These are phyloP conservation scores for Callyntrura guangdongensis DNA, from an alignment of 2,888 invertebrate species.

Conservation along the genomic window DNA sequence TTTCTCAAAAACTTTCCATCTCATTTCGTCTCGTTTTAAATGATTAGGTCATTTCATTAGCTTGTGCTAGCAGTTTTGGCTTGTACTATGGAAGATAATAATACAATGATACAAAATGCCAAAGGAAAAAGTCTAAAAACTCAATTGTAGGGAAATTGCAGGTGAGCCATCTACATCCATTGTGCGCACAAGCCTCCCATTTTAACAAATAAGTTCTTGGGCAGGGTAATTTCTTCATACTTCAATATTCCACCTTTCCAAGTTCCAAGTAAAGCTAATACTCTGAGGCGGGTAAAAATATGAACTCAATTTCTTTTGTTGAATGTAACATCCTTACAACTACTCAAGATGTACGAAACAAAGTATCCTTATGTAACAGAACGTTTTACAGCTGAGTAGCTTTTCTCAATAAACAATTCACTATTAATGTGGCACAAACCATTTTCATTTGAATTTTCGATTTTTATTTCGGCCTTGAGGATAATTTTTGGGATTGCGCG, in stretches of 20 bases:
- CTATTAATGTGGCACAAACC: conserved; percentile 7
- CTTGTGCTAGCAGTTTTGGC: conserved; percentile 57
- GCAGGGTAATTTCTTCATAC: conserved; percentile 63
- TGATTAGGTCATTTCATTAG: conserved; percentile 73
- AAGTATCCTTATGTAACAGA: too few species aligned
- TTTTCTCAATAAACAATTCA: not conserved
- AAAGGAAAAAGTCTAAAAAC: not conserved
- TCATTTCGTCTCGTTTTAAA: conserved; percentile 45
- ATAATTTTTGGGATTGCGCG: not conserved
- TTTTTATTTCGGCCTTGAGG: not conserved
- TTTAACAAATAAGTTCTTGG: conserved; percentile 83
- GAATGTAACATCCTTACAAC: conserved; percentile 37
- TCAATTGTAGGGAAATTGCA: not conserved
- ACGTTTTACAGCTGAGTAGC: too few species aligned
- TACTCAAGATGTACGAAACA: conserved; percentile 30
- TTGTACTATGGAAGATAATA: too few species aligned
- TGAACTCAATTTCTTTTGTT: conserved; percentile 55
- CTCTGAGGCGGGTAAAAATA: conserved; percentile 75
- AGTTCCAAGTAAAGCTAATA: conserved; percentile 63
- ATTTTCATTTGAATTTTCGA: not conserved
- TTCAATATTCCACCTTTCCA: not conserved
- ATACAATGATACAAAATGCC: not conserved
- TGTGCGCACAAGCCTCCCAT: conserved; percentile 83
- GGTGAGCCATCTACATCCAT: not conserved
- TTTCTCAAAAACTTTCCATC: conserved; percentile 36